phyloP scores from a whole-genome alignment of 2,797 vertebrate genomes.

The Nothura maculosa region DNA sequence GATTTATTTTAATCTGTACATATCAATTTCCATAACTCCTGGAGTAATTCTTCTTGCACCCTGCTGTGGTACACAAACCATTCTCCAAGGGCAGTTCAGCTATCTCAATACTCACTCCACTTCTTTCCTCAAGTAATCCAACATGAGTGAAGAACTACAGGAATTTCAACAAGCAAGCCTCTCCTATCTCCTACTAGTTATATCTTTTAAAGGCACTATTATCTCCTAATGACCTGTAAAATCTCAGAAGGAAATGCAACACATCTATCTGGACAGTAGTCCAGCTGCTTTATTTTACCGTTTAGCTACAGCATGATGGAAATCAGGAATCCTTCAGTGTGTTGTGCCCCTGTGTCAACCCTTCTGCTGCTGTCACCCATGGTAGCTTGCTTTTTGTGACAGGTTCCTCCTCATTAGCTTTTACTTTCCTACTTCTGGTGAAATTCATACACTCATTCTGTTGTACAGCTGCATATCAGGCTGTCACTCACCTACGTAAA shows the following conservation, averaged over 20 bases:
- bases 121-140: conserved; percentile 26
- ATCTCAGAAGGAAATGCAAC: conserved; percentile 15
- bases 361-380: background rate
- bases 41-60: background rate
- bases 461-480: background rate
- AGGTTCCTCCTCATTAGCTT: conserved; percentile 30
- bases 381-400: background rate
- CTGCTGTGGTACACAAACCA: background rate
- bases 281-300: conserved; percentile 22
- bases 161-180: conserved; percentile 16
- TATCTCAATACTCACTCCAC: background rate
- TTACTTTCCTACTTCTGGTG: background rate
- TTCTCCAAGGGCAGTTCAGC: conserved; percentile 40
- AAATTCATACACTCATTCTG: background rate
- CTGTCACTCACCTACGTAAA: background rate
- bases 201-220: conserved; percentile 43
- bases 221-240: conserved; percentile 37
- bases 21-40: background rate
- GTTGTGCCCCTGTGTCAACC: background rate
- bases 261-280: background rate
- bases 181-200: conserved; percentile 17
- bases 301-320: conserved; percentile 6
- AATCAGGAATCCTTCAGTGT: conserved; percentile 11
- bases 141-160: conserved; percentile 19
- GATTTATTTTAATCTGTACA: conserved; percentile 15